Conservation (phyloP, 2,797 vertebrate genomes). For the Cryptoblepharus egeriae region DNA sequence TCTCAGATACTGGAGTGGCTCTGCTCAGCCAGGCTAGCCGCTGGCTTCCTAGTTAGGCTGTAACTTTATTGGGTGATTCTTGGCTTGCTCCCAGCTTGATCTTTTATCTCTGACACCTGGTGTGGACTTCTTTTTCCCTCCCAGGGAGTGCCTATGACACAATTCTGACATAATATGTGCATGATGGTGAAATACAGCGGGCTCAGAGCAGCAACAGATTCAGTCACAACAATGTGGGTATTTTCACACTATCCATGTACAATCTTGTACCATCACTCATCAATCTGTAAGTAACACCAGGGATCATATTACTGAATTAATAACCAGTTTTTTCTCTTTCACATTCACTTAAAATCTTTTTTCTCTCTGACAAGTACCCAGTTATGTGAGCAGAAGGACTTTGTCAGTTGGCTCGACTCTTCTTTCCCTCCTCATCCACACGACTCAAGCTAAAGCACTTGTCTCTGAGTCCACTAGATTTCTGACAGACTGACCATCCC, state of each 20-base stretch:
- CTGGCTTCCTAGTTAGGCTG: too few species aligned
- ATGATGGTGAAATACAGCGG: background rate
- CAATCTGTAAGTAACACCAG: background rate
- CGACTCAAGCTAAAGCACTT: background rate
- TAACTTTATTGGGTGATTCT: too few species aligned
- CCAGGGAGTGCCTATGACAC: too few species aligned
- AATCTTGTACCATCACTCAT: background rate
- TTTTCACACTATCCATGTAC: background rate
- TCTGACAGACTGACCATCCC: background rate
- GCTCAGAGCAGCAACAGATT: background rate
- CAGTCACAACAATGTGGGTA: background rate
- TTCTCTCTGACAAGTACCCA: background rate
- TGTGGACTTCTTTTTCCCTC: too few species aligned
- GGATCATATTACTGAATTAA: background rate
- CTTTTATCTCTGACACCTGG: too few species aligned
- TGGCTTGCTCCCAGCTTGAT: too few species aligned
- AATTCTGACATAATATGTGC: background rate
- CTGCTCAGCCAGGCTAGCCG: too few species aligned
- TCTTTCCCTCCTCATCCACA: background rate
- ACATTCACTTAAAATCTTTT: background rate
- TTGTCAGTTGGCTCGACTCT: slow-evolving; percentile 1
- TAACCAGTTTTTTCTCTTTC: background rate
- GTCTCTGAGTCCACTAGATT: background rate
- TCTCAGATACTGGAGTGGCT: too few species aligned
- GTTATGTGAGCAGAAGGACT: background rate